A percentile compares a stretch with the other conserved stretches of the same genome.
These are phyloP conservation scores for Drosophila navojoa DNA, from an alignment of 1,140 invertebrate species.

Conservation along the genomic window DNA sequence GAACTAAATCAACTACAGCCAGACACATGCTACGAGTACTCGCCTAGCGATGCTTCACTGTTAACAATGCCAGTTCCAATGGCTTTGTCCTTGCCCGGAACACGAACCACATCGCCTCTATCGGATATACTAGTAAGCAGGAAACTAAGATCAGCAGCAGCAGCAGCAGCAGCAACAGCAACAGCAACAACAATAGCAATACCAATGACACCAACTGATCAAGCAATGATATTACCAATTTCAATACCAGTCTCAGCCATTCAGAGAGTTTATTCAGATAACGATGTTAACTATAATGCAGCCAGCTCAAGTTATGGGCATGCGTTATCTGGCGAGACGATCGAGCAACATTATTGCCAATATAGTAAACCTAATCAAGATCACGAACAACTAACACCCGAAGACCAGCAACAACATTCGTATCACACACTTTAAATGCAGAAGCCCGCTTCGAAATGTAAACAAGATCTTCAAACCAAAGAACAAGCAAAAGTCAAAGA, in stretches of 20 bases:
- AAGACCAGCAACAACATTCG: constrained; percentile 58
- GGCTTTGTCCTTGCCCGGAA: constrained; percentile 57
- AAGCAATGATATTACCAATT: constrained; percentile 73
- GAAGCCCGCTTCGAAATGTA: constrained; percentile 28
- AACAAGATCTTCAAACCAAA: constrained; percentile 4
- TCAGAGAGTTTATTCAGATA: constrained; percentile 71
- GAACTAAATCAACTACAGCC: neutral
- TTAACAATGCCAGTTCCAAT: constrained; percentile 33
- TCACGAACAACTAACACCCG: constrained; percentile 13
- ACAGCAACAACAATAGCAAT: constrained; percentile 19
- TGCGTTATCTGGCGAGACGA: constrained; percentile 4
- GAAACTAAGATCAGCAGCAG: constrained; percentile 4
- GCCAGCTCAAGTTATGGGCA: constrained; percentile 27
- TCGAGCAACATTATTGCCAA: constrained; percentile 20
- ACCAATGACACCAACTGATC: constrained; percentile 56
- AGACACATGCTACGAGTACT: constrained; percentile 26
- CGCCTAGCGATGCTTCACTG: constrained; percentile 18
- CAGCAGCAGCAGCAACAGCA: constrained; percentile 4
- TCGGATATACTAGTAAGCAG: constrained; percentile 45
- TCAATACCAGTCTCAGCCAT: constrained; percentile 54
- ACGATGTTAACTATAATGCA: constrained; percentile 64
- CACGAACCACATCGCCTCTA: constrained; percentile 64
- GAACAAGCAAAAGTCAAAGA: neutral
- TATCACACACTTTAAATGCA: constrained; percentile 64
- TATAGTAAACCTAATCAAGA: constrained; percentile 27